phyloP scores from a whole-genome alignment of 2,113 vertebrate genomes.

The Aegypius monachus region DNA sequence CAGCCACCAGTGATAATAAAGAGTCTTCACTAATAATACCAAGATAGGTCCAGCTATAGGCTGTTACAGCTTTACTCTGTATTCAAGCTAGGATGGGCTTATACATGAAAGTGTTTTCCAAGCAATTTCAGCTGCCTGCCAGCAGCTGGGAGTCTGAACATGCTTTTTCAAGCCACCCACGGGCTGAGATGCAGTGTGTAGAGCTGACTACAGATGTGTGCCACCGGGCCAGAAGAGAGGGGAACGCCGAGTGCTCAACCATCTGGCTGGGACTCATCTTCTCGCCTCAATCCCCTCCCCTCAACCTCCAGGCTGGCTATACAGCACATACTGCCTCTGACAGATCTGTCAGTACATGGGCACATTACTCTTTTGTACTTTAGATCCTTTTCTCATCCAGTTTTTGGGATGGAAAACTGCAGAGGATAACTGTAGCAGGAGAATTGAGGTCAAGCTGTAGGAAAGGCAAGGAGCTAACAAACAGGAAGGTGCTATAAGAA shows the following conservation, averaged over 20 bases:
- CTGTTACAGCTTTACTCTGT: neutral
- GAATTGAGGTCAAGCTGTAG: fast-evolving
- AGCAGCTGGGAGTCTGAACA: neutral
- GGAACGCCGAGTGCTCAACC: fast-evolving
- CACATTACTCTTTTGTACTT: neutral
- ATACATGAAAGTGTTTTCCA: neutral
- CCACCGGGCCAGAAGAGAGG: neutral
- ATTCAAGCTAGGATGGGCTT: neutral
- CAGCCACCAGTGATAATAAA: neutral
- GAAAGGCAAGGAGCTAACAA: neutral
- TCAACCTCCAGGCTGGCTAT: neutral
- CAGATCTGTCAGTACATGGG: neutral
- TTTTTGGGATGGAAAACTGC: neutral
- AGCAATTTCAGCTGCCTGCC: neutral
- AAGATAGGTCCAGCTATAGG: neutral
- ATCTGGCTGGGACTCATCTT: fast-evolving
- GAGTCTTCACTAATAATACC: neutral
- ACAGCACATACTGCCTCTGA: neutral
- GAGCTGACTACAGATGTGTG: neutral
- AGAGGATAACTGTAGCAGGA: neutral
- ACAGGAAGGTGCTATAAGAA: neutral
- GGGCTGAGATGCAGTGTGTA: neutral
- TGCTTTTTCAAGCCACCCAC: neutral
- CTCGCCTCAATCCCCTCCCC: neutral
- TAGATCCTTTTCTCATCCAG: neutral